A percentile compares a stretch with the other conserved stretches of the same genome.
Evolutionary conservation across 2,888 invertebrate genomes (phyloP).

Genomic region (Anoplius nigerrimus): DNA sequence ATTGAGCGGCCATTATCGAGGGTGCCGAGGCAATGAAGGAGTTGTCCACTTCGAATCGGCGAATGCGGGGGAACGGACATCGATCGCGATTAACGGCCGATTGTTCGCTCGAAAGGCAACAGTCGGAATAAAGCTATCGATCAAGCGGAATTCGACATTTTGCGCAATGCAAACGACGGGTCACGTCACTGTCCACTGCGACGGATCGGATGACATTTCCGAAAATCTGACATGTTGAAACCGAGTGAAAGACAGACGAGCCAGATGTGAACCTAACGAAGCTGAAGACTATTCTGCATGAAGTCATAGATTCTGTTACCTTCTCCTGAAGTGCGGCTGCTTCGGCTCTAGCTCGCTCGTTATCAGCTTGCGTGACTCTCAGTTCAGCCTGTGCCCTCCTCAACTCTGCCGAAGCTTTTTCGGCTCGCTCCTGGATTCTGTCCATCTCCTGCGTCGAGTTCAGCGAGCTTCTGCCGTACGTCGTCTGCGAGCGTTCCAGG

Average conservation of each 20-base stretch:
- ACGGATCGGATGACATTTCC: too few species aligned
- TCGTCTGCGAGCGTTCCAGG: slow-evolving; percentile 88
- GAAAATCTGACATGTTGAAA: too few species aligned
- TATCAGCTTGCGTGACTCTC: slow-evolving; percentile 93
- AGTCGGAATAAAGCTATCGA: not conserved
- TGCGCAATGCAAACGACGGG: too few species aligned
- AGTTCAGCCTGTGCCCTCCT: slow-evolving; percentile 92
- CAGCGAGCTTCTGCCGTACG: slow-evolving; percentile 88
- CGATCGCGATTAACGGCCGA: slow-evolving; percentile 38
- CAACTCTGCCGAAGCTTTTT: slow-evolving; percentile 89
- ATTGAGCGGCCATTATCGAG: too few species aligned
- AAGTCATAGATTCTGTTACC: slow-evolving; percentile 56
- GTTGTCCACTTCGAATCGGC: not conserved
- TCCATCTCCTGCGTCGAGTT: slow-evolving; percentile 90
- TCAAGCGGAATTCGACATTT: too few species aligned
- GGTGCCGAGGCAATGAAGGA: too few species aligned
- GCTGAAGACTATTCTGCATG: too few species aligned
- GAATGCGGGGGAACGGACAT: slow-evolving; percentile 1
- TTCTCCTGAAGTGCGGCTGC: slow-evolving; percentile 92
- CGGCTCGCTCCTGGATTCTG: slow-evolving; percentile 88
- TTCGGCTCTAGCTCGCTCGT: slow-evolving; percentile 89
- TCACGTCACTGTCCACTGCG: too few species aligned
- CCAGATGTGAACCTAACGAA: too few species aligned
- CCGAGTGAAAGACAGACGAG: too few species aligned
- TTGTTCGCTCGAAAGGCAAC: slow-evolving; percentile 25